These are phyloP conservation scores for Drosophila subpulchrella DNA, from an alignment of 1,140 invertebrate genomes.

Conservation along the genomic window DNA sequence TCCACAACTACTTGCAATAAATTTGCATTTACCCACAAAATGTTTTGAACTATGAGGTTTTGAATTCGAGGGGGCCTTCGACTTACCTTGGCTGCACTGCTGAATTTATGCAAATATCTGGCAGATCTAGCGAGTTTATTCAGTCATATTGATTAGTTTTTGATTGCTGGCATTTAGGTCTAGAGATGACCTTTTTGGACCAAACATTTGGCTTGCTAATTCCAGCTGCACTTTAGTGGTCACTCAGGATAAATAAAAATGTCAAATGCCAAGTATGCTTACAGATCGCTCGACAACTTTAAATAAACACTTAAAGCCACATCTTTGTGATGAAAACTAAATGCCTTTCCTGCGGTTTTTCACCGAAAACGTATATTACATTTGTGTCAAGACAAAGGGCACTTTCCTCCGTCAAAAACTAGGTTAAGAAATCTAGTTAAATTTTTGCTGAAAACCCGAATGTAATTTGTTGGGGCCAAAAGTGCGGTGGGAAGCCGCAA, in stretches of 20 bases:
- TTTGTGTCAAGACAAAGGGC: conserved; percentile 41
- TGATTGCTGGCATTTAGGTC: conserved; percentile 62
- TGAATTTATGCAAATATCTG: conserved; percentile 68
- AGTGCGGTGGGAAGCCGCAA: conserved; percentile 32
- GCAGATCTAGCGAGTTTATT: conserved; percentile 41
- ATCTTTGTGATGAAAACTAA: neutral
- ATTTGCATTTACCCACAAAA: conserved; percentile 81
- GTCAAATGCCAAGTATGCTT: neutral
- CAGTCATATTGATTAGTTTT: conserved; percentile 71
- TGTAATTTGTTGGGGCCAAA: conserved; percentile 25
- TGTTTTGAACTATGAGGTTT: conserved; percentile 76
- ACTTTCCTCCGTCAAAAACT: conserved; percentile 11
- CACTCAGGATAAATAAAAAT: neutral
- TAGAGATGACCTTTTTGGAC: conserved; percentile 57
- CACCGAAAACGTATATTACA: conserved; percentile 12
- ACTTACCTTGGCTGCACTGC: conserved; percentile 70
- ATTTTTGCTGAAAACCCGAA: conserved; percentile 7
- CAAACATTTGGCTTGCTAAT: conserved; percentile 66
- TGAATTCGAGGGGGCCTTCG: conserved; percentile 22
- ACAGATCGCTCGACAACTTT: neutral
- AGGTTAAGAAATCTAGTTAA: conserved; percentile 3
- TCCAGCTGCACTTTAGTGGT: conserved; percentile 10
- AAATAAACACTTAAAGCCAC: conserved; percentile 4
- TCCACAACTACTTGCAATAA: conserved; percentile 57
- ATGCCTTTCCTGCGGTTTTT: conserved; percentile 22